phyloP scores from a whole-genome alignment of 2,113 vertebrate genomes.

The Pseudorhombus dupliciocellatus region DNA sequence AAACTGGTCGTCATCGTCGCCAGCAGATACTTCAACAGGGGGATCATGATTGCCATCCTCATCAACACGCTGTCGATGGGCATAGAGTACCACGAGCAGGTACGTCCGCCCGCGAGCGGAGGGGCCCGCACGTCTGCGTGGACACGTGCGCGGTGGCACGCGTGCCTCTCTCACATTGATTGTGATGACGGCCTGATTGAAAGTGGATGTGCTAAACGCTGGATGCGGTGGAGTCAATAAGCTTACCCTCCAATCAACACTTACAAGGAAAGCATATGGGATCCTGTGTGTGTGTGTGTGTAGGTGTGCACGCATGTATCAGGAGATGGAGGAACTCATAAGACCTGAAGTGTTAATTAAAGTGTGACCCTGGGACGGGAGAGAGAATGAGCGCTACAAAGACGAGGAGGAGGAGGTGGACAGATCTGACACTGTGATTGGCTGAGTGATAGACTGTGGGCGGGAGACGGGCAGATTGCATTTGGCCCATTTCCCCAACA shows the following conservation, averaged over 20 bases:
- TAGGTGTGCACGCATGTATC: conserved; percentile 36
- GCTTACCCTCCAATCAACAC: conserved; percentile 71
- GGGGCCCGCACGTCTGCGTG: background rate
- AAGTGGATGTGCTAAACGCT: conserved; percentile 61
- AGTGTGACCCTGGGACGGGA: conserved; percentile 72
- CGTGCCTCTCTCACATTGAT: conserved; percentile 9
- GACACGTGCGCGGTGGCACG: conserved; percentile 3
- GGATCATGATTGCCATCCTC: conserved; percentile 97
- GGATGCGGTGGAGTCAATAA: conserved; percentile 55
- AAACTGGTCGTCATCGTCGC: conserved; percentile 86
- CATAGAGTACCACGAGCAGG: conserved; percentile 96
- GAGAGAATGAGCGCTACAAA: conserved; percentile 15
- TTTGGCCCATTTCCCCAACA: conserved; percentile 55
- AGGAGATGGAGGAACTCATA: conserved; percentile 69
- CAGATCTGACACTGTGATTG: conserved; percentile 56
- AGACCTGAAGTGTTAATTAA: conserved; percentile 81
- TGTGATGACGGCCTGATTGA: conserved; percentile 50
- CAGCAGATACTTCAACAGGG: conserved; percentile 97
- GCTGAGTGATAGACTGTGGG: conserved; percentile 34
- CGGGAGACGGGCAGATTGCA: conserved; percentile 34
- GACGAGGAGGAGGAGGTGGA: conserved; percentile 19
- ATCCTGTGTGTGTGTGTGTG: conserved; percentile 14
- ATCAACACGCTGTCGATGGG: conserved; percentile 99
- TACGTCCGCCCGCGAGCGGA: conserved; percentile 59
- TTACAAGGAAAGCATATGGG: conserved; percentile 59